Base-by-base conservation (phyloP, 2,888 invertebrate genomes). In the Oeneis ivallda region DNA sequence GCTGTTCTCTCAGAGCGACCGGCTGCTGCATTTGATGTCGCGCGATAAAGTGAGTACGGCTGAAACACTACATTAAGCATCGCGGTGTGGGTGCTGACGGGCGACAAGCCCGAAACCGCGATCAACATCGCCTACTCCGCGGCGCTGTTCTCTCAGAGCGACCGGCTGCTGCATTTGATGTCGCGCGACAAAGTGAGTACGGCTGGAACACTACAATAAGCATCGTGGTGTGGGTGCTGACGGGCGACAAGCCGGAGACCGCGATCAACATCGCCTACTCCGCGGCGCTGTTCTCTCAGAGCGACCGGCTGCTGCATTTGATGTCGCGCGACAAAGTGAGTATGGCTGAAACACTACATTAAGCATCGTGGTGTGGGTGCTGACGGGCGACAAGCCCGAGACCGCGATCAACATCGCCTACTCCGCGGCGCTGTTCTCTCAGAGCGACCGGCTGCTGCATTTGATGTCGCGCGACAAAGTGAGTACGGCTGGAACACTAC, bases 361-460 rank as follows among this genome's bases (percentile, higher is more conserved):
- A n/a, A n/a, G 96, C 13, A 94, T 97, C 69, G 94, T 96, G 1
- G 93, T 97, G 67, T 97, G 97, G 97, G 96, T 97, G 72, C 92
- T 99, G 64, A 99, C 98, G 0, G 99, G 96, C 0, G 99, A 99
- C 87, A 99, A 99, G 85, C 97, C 97, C 47, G 99, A 99, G 90
- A 99, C 99, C 0, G 98, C 98, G 62, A 95, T 98, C 78, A 98
- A 98, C 83, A 96, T 99, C 71, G 98, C 98, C 0, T 98, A 98
- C 85, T 97, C 98, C 0, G 97, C 98, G 3, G 94, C 95, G 75
- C 91, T 98, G 7, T 97, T 98, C 85, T 95, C 95, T 10, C 94
- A 96, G 45, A 93, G 94, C 76, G 97, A 97, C 94, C 95, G 96
- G 71, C 84, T 97, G 71, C 92, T 98, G 70, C 94, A 95, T 79